These are phyloP conservation scores for Thryonomys swinderianus DNA, from an alignment of 2,113 vertebrate species.

Conservation along the genomic window DNA sequence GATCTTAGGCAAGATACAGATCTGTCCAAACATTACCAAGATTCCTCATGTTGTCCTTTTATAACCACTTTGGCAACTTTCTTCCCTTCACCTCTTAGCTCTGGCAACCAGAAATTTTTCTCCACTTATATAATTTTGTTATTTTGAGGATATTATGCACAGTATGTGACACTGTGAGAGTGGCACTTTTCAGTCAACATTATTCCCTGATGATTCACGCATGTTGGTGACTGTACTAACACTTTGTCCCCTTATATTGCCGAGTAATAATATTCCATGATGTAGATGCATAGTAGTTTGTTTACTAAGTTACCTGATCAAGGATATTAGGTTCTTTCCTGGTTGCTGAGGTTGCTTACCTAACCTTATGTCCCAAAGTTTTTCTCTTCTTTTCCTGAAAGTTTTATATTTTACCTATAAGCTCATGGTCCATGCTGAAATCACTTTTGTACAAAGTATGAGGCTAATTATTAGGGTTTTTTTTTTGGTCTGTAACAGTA, in stretches of 20 bases:
- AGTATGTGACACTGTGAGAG: neutral
- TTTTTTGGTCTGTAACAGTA: neutral
- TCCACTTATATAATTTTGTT: slow-evolving; percentile 24
- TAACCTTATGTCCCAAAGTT: neutral
- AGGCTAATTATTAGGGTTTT: neutral
- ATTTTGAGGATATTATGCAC: neutral
- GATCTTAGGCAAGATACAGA: neutral
- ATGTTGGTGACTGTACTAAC: neutral
- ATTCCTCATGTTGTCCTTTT: neutral
- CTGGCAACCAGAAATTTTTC: neutral
- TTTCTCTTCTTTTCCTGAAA: slow-evolving; percentile 39
- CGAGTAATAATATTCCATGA: neutral
- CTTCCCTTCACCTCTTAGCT: neutral
- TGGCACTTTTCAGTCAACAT: neutral
- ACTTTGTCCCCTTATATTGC: slow-evolving; percentile 6
- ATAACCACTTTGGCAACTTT: neutral
- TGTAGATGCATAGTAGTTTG: neutral
- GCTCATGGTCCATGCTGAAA: neutral
- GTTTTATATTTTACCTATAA: slow-evolving; percentile 36
- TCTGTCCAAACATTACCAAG: neutral
- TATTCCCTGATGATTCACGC: slow-evolving; percentile 10
- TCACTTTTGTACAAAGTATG: neutral
- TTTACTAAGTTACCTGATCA: slow-evolving; percentile 10
- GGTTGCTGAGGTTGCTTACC: neutral
- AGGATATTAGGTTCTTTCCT: neutral